Evolutionary conservation across 2,888 invertebrate genomes (phyloP), one percentile per base, ranked within the genome.

Genomic region (Tupiocoris notatus): DNA sequence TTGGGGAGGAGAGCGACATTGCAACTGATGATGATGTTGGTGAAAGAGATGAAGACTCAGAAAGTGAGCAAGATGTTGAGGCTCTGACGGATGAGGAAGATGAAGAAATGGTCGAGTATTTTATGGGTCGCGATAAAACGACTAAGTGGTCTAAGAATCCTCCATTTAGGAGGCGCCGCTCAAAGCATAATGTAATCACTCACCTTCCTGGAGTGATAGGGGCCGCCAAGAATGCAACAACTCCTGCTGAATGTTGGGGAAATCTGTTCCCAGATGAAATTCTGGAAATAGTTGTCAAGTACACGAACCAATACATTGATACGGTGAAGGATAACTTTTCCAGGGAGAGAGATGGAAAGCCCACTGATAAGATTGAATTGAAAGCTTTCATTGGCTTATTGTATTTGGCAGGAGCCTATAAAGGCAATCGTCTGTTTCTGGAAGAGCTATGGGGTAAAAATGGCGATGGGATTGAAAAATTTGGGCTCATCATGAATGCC

Each of bases 331-430:
- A 70, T 57, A 59, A 70, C 17, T 59, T 70, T 58, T 18, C 21
- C 57, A 70, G 58, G 59, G 80, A 67, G 66, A 77, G 64, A 68
- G 73, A 75, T 65, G 68, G 57, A 64, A 75, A 17, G 18, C 75
- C 54, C 67, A 80, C 80, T 56, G 77, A 81, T 77, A 65, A 75
- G 56, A 71, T 70, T 25, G 78, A 80, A 79, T 63, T 80, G 23
- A 71, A 71, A 59, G 80, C 78, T 25, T 79, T 80, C 65, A 77
- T 80, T 76, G 80, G 80, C 21, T 75, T 80, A 17, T 61, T 61
- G 61, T 61, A 61, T 61, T 61, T 61, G 61, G 61, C 61, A 61
- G 61, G 61, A 17, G 66, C 75, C 81, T 61, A 61, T 61, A 61
- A 61, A 61, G 7, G 12, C 61, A 61, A 61, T 61, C 61, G 61